Base-by-base conservation (phyloP, 2,113 vertebrate species). In the Clinocottus analis region DNA sequence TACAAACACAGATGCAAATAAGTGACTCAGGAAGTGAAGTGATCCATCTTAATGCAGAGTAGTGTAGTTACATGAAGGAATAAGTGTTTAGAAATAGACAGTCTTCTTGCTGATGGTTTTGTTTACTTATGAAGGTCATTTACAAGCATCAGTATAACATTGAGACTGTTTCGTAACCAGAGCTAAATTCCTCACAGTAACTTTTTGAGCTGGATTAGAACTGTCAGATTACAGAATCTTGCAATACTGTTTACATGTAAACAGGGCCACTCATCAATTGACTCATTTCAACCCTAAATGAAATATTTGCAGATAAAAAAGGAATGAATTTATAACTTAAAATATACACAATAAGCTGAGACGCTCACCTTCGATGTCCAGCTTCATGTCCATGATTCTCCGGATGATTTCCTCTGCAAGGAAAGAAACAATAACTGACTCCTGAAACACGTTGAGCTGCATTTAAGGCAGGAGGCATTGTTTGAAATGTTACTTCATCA, bases 331-430 rank as follows among this genome's bases (percentile, higher is more conserved):
- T 4, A n/a, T 16, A 53, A 27, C 35, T 21, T 6, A 63, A 61
- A 39, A 0, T 0, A 51, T 11, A 10, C 8, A 16, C 23, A 59
- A 16, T 7, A n/a, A 2, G 39, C 13, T 4, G 12, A 11, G 43
- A 65, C 14, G 14, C 77, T 77, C 61, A 99, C 98, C 97, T 93
- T 98, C 96, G 0, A 98, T 94, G 31, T 86, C 95, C 77, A 91
- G 93, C 0, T 94, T 91, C 80, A 86, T 90, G 60, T 90, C 85
- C 19, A 87, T 72, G 31, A 97, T 95, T 69, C 90, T 91, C 0
- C 85, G 77, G 67, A 96, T 95, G 93, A 95, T 96, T 89, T 94
- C 79, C 47, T 94, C 97, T 99, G 91, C 70, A 88, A 85, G 17
- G 72, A 8, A 55, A 49, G 14, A 69, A 69, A 0, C 19, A 33